phyloP scores from a whole-genome alignment of 2,888 invertebrate species.

The Ecliptopera silaceata region DNA sequence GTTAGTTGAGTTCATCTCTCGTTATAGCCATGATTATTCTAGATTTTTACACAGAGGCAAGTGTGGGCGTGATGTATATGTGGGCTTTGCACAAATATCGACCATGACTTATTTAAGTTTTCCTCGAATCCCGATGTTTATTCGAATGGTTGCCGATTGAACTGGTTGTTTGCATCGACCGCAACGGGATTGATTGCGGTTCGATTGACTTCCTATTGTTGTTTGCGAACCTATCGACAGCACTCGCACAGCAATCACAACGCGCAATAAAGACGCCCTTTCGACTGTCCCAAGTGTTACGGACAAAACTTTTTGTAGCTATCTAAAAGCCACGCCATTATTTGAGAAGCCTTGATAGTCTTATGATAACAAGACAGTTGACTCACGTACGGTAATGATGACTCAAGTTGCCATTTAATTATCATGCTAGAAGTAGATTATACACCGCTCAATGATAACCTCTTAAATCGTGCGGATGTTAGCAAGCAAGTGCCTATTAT shows the following conservation, averaged over 20 bases:
- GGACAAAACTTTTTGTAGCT: conserved; percentile 2
- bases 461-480: conserved; percentile 23
- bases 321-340: conserved; percentile 9
- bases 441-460: conserved; percentile 11
- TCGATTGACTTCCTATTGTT: conserved; percentile 28
- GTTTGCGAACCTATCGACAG: conserved; percentile 15
- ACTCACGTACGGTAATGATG: conserved; percentile 24
- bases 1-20: conserved; percentile 46
- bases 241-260: conserved; percentile 8
- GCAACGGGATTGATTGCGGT: conserved; percentile 32
- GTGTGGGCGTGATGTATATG: conserved; percentile 43
- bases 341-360: conserved; percentile 19
- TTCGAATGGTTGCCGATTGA: conserved; percentile 40
- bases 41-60: conserved; percentile 16
- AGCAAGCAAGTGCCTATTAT: conserved; percentile 13
- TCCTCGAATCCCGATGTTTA: conserved; percentile 47
- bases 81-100: conserved; percentile 36
- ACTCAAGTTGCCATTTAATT: conserved; percentile 30
- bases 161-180: conserved; percentile 41
- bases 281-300: background rate
- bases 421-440: conserved; percentile 27
- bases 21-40: conserved; percentile 38
- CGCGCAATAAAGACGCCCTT: background rate
- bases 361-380: conserved; percentile 29
- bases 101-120: conserved; percentile 45